phyloP scores from a whole-genome alignment of 92 coral and sea anemone species.

The Parazoanthus atlanticus region DNA sequence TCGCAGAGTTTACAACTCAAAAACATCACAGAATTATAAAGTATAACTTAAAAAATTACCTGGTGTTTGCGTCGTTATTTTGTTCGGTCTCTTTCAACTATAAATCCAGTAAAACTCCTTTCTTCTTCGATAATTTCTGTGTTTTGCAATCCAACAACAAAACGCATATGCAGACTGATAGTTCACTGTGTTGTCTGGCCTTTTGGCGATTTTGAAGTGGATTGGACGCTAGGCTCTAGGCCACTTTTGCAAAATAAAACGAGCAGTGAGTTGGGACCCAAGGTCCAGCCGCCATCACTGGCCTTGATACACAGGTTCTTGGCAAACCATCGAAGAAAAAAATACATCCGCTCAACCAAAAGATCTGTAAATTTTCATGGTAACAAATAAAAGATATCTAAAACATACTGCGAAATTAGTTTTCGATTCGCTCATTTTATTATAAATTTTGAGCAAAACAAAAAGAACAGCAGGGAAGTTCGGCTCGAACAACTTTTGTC shows the following conservation, averaged over 20 bases:
- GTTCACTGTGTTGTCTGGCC: background rate
- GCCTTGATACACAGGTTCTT: too few species aligned
- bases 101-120: background rate
- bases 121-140: background rate
- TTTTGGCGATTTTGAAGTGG: constrained; percentile 7
- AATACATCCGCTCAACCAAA: background rate
- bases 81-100: background rate
- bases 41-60: background rate
- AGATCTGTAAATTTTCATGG: background rate
- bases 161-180: background rate
- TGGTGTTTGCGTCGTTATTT: background rate
- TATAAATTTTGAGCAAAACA: background rate
- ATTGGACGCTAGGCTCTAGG: constrained; percentile 12
- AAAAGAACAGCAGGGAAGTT: background rate
- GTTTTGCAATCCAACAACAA: background rate
- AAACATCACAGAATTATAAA: background rate
- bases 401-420: background rate
- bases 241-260: background rate
- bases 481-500: background rate
- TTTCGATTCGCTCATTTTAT: background rate
- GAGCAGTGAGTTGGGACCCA: background rate
- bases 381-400: background rate
- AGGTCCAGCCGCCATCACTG: too few species aligned
- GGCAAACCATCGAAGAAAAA: background rate
- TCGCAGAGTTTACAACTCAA: background rate